Evolutionary conservation across 2,797 vertebrate species (phyloP).

Genomic region (Lutjanus argentimaculatus): DNA sequence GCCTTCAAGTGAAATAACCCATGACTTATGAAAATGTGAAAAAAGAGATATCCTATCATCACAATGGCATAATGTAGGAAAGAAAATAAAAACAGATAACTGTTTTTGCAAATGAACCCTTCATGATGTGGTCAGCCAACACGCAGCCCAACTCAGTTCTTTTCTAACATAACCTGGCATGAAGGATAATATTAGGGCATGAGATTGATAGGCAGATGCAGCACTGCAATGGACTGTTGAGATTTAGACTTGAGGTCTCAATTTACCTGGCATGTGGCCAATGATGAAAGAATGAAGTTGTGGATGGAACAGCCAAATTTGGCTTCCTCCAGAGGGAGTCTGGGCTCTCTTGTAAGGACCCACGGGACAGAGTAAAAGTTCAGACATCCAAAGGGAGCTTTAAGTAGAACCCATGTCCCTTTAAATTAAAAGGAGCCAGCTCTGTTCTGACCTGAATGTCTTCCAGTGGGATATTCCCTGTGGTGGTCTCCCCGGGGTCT

Average conservation of each 20-base stretch:
- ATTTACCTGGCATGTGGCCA: not conserved
- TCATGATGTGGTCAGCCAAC: not conserved
- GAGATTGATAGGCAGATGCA: not conserved
- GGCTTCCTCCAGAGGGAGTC: not conserved
- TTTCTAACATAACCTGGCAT: not conserved
- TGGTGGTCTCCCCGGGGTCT: slow-evolving; percentile 20
- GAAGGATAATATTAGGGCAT: not conserved
- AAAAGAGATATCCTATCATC: too few relatives aligned
- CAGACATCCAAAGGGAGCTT: slow-evolving; percentile 8
- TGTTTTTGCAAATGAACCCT: too few relatives aligned
- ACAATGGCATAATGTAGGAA: too few relatives aligned
- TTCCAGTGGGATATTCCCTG: not conserved
- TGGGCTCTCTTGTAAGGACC: not conserved
- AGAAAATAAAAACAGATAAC: too few relatives aligned
- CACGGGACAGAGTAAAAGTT: not conserved
- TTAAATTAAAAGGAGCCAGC: slow-evolving; percentile 19
- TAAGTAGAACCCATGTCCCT: slow-evolving; percentile 15
- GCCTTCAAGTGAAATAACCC: not conserved
- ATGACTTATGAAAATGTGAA: too few relatives aligned
- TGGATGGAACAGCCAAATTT: not conserved
- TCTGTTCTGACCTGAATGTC: slow-evolving; percentile 22
- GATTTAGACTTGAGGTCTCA: not conserved
- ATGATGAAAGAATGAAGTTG: not conserved
- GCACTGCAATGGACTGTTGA: not conserved
- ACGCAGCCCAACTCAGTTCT: not conserved